Percentiles rank a stretch among this genome's conserved stretches.
These are phyloP conservation scores for Melinaea marsaeus DNA, from an alignment of 2,888 invertebrate genomes.

Conservation along the genomic window DNA sequence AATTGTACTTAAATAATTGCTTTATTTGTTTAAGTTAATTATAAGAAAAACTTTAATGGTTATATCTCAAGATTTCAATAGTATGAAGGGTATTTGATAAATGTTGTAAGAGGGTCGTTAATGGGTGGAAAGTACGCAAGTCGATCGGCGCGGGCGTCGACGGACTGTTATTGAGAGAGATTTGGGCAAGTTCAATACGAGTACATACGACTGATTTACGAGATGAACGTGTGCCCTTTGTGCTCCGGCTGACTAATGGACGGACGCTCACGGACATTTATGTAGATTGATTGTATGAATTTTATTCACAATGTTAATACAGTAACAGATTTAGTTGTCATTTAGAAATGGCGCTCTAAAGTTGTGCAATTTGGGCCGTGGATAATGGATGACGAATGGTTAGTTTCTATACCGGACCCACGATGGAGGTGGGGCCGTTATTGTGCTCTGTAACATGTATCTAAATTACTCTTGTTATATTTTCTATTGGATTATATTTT, in stretches of 20 bases:
- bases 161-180: slow-evolving; percentile 68
- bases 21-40: background rate
- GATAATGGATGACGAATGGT: slow-evolving; percentile 77
- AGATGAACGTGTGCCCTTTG: slow-evolving; percentile 77
- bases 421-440: slow-evolving; percentile 61
- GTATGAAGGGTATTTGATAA: slow-evolving; percentile 43
- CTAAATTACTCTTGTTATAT: slow-evolving; percentile 3
- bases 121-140: slow-evolving; percentile 59
- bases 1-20: background rate
- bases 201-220: slow-evolving; percentile 75
- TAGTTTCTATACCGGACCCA: slow-evolving; percentile 64
- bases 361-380: slow-evolving; percentile 78
- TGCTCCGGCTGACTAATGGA: slow-evolving; percentile 76
- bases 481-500: slow-evolving; percentile 4
- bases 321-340: slow-evolving; percentile 79
- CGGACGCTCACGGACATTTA: slow-evolving; percentile 78
- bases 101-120: slow-evolving; percentile 67
- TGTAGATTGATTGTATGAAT: slow-evolving; percentile 79
- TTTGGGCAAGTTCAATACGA: slow-evolving; percentile 74
- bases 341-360: slow-evolving; percentile 78
- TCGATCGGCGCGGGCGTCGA: slow-evolving; percentile 41
- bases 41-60: background rate
- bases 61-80: slow-evolving; percentile 5
- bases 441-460: slow-evolving; percentile 40
- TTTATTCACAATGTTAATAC: slow-evolving; percentile 79